A percentile compares a stretch with the other conserved stretches of the same genome.
These are phyloP conservation scores for Polyommatus icarus DNA, from an alignment of 2,888 invertebrate genomes.

Conservation along the genomic window DNA sequence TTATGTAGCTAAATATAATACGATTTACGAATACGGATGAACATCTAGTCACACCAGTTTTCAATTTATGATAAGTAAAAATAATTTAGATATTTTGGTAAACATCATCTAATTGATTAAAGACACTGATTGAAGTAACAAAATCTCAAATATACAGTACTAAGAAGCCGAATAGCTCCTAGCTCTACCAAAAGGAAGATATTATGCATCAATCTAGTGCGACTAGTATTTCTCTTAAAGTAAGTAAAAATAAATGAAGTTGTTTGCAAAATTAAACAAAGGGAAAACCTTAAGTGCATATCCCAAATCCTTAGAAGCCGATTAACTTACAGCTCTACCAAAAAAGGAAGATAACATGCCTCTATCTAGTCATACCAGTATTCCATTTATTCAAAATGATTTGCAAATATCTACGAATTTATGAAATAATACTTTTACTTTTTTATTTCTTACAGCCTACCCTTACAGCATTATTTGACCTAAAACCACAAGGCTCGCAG, in stretches of 20 bases:
- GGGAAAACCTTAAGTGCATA: background rate
- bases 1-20: background rate
- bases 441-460: no score
- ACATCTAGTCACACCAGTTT: conserved; percentile 10
- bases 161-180: no score
- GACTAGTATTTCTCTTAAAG: no score
- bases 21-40: background rate
- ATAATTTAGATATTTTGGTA: background rate
- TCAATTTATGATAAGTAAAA: background rate
- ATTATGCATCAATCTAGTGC: no score
- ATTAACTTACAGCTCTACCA: no score
- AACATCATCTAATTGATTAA: no score
- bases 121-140: no score
- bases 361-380: no score
- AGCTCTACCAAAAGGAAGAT: no score
- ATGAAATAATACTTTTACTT: background rate
- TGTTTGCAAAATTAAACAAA: background rate
- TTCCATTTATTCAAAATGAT: background rate
- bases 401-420: background rate
- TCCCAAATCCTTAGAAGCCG: background rate
- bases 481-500: background rate
- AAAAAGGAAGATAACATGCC: no score
- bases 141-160: no score
- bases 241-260: background rate
- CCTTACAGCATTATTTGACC: background rate